Conservation (phyloP, 1,140 invertebrate genomes). For the Euborellia annulipes region DNA sequence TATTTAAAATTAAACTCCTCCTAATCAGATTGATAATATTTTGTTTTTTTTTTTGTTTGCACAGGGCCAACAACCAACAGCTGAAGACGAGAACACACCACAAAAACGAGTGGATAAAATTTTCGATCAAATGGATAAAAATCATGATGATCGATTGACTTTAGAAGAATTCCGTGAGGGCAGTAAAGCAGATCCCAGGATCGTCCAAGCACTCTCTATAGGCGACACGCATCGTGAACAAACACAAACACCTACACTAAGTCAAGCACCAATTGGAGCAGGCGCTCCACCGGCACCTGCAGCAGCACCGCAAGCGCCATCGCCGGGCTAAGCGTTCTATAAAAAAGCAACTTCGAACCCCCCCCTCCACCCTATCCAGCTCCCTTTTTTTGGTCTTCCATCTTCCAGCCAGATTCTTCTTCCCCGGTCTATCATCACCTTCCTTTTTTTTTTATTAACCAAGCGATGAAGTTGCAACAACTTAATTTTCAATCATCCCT, state of each 20-base stretch:
- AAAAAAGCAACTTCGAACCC: neutral
- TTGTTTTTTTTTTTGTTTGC: slow-evolving; percentile 18
- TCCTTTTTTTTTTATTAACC: too few relatives aligned
- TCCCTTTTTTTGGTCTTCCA: neutral
- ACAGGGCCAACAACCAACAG: slow-evolving; percentile 74
- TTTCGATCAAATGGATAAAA: slow-evolving; percentile 97
- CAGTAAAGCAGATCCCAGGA: slow-evolving; percentile 94
- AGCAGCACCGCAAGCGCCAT: neutral
- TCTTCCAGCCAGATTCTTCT: too few relatives aligned
- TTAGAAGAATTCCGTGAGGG: slow-evolving; percentile 97
- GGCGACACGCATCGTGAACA: slow-evolving; percentile 29
- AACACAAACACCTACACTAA: neutral
- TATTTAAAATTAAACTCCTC: too few relatives aligned
- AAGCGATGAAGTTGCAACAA: too few relatives aligned
- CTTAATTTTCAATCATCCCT: too few relatives aligned
- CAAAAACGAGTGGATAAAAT: slow-evolving; percentile 94
- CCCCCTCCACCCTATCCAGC: neutral
- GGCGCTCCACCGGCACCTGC: too few relatives aligned
- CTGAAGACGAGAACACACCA: slow-evolving; percentile 88
- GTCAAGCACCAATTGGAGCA: too few relatives aligned
- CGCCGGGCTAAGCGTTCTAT: neutral
- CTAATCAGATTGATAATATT: too few relatives aligned
- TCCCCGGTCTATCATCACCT: too few relatives aligned
- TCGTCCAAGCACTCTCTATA: slow-evolving; percentile 84
- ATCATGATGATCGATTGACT: slow-evolving; percentile 92